Base-by-base conservation (phyloP, 2,888 invertebrate genomes). In the Drosophila testacea region DNA sequence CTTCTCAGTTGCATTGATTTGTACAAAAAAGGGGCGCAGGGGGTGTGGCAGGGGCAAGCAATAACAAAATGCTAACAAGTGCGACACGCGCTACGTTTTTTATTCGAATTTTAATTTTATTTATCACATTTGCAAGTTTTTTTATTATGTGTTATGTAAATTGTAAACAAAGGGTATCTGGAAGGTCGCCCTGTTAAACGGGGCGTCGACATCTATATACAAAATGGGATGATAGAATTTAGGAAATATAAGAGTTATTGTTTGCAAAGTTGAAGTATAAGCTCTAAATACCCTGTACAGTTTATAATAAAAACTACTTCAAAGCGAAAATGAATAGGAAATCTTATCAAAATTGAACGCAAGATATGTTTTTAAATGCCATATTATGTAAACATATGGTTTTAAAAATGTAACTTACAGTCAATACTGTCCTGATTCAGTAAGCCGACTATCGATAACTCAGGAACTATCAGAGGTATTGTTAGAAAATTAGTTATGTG, bases 1-100 rank as follows among this genome's bases (percentile, higher is more conserved):
- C n/a, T 10, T 41, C 41, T 36, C 11, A 28, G 27, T 38, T 52
- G 22, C 52, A 56, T 55, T 7, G 6, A 9, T 7, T 32, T 48
- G 7, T 11, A 22, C 9, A 11, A 9, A 16, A 9, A 16, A 1
- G n/a, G 7, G 38, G 10, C 30, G 22, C 16, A 36, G 32, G 42
- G n/a, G 48, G 60, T 59, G 62, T 61, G 38, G 38, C 38, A 6
- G 38, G 13, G 13, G 34, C 46, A 3, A 27, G 11, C 47, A 28
- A 50, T 55, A 39, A 68, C 44, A 76, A 79, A 75, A 63, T 73
- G 75, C 51, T 69, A 82, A 80, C 83, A 83, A 83, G 80, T 85
- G 85, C 72, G 72, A 54, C 72, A 67, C 54, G 68, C 62, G 57
- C 41, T 13, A 42, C 11, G 22, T 38, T 60, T 72, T 60, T 22